These are phyloP conservation scores for human (Homo sapiens) DNA, from an alignment of 2,113 vertebrate genomes.

Conservation along the genomic window GRCh38 chr6:72623501-72624000, in stretches of 20 bases:
- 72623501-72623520: slow-evolving; percentile 76
- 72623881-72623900: not conserved
- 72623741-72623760: not conserved
- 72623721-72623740: not conserved
- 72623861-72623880: not conserved
- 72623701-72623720: slow-evolving; percentile 36
- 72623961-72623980: slow-evolving; percentile 68
- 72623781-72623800: not conserved
- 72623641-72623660: not conserved
- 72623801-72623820: not conserved
- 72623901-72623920: slow-evolving; percentile 14
- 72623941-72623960: slow-evolving; percentile 55
- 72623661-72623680: not conserved
- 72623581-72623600: slow-evolving; percentile 49
- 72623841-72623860: not conserved
- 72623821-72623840: slow-evolving; percentile 4
- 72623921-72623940: slow-evolving; percentile 52
- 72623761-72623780: not conserved
- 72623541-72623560: slow-evolving; percentile 67
- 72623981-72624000: slow-evolving; percentile 48
- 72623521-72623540: slow-evolving; percentile 77
- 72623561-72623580: slow-evolving; percentile 51
- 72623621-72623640: not conserved
- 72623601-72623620: not conserved
- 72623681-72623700: not conserved